phyloP scores from a whole-genome alignment of 2,797 vertebrate genomes.

The Craterocephalus amniculus region DNA sequence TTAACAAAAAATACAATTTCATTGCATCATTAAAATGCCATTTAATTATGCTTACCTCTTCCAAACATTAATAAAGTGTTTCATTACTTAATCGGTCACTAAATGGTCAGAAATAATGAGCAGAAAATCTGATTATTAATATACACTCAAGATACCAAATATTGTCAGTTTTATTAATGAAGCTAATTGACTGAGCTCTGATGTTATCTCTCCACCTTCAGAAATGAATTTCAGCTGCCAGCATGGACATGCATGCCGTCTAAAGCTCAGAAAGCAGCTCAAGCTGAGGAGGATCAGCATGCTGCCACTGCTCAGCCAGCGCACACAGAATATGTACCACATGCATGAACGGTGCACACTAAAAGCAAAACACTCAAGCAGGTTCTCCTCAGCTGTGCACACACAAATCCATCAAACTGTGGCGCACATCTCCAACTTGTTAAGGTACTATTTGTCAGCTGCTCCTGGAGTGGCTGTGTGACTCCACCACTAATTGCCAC shows the following conservation, averaged over 20 bases:
- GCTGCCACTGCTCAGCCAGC: constrained; percentile 12
- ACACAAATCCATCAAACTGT: constrained; percentile 73
- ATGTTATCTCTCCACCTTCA: background rate
- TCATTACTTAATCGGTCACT: background rate
- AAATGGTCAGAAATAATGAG: background rate
- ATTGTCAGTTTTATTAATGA: background rate
- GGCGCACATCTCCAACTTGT: constrained; percentile 78
- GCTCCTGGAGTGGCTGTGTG: constrained; percentile 93
- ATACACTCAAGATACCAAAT: background rate
- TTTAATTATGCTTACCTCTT: background rate
- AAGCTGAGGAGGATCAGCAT: constrained; percentile 23
- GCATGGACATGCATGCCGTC: constrained; percentile 13
- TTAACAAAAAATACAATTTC: background rate
- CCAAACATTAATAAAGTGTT: background rate
- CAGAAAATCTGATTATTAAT: background rate
- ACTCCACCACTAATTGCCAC: constrained; percentile 96
- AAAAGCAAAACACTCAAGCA: constrained; percentile 47
- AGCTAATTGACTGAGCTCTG: background rate
- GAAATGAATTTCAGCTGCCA: constrained; percentile 2
- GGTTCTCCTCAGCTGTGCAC: constrained; percentile 66
- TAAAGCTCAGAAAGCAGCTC: constrained; percentile 33
- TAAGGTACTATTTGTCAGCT: constrained; percentile 92
- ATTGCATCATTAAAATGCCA: background rate
- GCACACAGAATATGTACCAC: constrained; percentile 27
- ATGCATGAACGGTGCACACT: constrained; percentile 22